A percentile compares a stretch with the other conserved stretches of the same genome.
Conservation (phyloP, 2,888 invertebrate genomes). For the Drosophila diplacantha region DNA sequence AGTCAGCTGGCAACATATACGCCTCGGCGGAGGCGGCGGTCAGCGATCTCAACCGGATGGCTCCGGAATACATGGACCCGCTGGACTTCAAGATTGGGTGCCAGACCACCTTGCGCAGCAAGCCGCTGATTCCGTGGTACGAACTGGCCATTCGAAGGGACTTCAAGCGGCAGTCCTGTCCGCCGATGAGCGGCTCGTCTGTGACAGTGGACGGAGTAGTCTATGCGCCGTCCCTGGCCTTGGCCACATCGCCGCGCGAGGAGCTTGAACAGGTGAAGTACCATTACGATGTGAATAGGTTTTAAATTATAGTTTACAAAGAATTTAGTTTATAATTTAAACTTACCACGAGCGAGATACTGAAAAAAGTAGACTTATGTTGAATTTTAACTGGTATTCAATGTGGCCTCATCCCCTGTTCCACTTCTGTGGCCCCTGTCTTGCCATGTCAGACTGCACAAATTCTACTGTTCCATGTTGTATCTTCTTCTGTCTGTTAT, state of each 20-base stretch:
- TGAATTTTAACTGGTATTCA: not conserved
- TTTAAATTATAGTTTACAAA: no score
- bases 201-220: slow-evolving; percentile 18
- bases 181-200: slow-evolving; percentile 79
- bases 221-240: slow-evolving; percentile 31
- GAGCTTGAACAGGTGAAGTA: slow-evolving; percentile 71
- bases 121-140: slow-evolving; percentile 91
- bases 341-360: not conserved
- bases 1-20: slow-evolving; percentile 75
- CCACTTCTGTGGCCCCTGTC: not conserved
- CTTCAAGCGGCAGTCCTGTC: slow-evolving; percentile 88
- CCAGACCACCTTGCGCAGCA: slow-evolving; percentile 82
- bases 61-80: slow-evolving; percentile 77
- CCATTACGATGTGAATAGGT: no score
- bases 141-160: slow-evolving; percentile 88
- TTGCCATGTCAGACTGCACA: slow-evolving; percentile 8
- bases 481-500: slow-evolving; percentile 22
- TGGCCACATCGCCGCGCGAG: slow-evolving; percentile 57
- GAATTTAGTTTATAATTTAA: not conserved
- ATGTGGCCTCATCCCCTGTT: not conserved
- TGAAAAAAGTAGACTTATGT: not conserved
- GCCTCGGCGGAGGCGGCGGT: slow-evolving; percentile 72
- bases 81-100: slow-evolving; percentile 84
- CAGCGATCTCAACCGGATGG: slow-evolving; percentile 71
- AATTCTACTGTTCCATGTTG: slow-evolving; percentile 13